A percentile compares a stretch with the other conserved stretches of the same genome.
These are phyloP conservation scores for Myxocyprinus asiaticus DNA, from an alignment of 2,113 vertebrate species.

Conservation along the genomic window DNA sequence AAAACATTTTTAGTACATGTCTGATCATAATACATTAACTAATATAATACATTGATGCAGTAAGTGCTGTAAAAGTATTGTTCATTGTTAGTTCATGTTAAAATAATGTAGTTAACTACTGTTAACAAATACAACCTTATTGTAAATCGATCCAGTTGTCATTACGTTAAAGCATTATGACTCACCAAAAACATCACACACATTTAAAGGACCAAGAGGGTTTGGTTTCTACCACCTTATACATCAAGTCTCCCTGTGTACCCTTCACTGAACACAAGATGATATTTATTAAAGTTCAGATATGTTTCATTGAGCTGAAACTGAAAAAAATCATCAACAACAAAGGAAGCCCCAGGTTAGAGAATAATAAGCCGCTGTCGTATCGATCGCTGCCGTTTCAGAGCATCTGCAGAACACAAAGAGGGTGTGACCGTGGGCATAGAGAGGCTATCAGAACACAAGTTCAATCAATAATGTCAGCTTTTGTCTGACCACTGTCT, in stretches of 20 bases:
- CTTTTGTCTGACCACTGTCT: conserved; percentile 33
- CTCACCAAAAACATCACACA: not conserved
- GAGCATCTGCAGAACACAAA: conserved; percentile 25
- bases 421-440: conserved; percentile 34
- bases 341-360: conserved; percentile 35
- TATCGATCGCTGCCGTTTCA: conserved; percentile 26
- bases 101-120: too few relatives aligned
- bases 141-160: not conserved
- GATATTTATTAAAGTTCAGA: conserved; percentile 40
- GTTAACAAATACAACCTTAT: too few relatives aligned
- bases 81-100: too few relatives aligned
- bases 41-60: too few relatives aligned
- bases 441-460: conserved; percentile 39
- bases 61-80: too few relatives aligned
- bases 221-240: not conserved
- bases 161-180: not conserved
- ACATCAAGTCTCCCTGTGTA: not conserved
- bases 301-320: conserved; percentile 32
- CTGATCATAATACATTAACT: too few relatives aligned
- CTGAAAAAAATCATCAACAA: conserved; percentile 27
- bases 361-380: not conserved
- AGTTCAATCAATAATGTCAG: not conserved
- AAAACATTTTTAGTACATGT: too few relatives aligned
- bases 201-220: not conserved
- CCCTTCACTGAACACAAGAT: conserved; percentile 13